phyloP scores from a whole-genome alignment of 2,113 vertebrate genomes.

The Antigone vipio region DNA sequence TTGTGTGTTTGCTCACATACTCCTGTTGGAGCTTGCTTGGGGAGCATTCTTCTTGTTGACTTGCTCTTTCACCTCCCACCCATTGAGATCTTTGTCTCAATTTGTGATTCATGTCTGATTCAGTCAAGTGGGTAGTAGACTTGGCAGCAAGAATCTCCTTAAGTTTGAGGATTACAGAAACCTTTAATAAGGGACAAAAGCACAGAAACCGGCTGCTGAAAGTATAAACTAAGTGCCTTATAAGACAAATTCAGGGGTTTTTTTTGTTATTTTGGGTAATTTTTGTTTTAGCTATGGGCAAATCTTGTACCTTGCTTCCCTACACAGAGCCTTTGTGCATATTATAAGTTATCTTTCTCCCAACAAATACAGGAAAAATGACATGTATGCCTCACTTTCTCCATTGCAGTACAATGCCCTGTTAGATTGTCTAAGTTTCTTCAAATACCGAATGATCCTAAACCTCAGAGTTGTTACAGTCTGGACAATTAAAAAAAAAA shows the following conservation, averaged over 20 bases:
- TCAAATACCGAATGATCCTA: not conserved
- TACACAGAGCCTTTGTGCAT: not conserved
- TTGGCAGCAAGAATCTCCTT: constrained; percentile 27
- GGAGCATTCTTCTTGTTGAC: constrained; percentile 20
- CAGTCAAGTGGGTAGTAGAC: constrained; percentile 43
- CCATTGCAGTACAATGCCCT: not conserved
- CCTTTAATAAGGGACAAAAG: constrained; percentile 15
- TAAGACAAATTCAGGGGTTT: not conserved
- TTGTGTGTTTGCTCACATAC: not conserved
- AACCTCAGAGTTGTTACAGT: not conserved
- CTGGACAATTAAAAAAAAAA: not conserved
- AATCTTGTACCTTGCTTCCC: not conserved
- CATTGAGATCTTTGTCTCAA: constrained; percentile 29
- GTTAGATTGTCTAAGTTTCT: not conserved
- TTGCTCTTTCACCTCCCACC: constrained; percentile 60
- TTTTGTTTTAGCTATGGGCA: not conserved
- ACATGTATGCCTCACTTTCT: not conserved
- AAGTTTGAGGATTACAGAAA: constrained; percentile 16
- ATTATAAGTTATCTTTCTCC: not conserved
- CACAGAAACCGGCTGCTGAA: not conserved
- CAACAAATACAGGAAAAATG: not conserved
- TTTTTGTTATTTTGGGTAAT: not conserved
- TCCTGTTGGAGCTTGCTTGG: constrained; percentile 6
- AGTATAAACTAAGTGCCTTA: not conserved
- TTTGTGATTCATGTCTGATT: constrained; percentile 62